A percentile compares a stretch with the other conserved stretches of the same genome.
Conservation (phyloP, 2,113 vertebrate genomes). For the Mormoops blainvillei region DNA sequence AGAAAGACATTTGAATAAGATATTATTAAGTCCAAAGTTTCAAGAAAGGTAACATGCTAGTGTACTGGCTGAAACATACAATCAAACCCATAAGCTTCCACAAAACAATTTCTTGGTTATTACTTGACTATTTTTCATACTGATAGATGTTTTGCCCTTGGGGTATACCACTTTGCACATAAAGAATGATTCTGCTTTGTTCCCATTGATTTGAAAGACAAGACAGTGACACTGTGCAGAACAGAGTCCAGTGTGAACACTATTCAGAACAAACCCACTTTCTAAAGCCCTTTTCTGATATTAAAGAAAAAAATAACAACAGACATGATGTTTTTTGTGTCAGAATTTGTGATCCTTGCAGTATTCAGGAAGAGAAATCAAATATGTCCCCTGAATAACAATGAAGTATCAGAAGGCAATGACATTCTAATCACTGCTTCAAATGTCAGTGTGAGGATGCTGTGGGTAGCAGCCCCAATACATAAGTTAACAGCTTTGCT, state of each 20-base stretch:
- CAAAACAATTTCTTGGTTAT: constrained; percentile 76
- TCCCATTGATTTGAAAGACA: constrained; percentile 74
- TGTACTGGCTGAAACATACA: constrained; percentile 63
- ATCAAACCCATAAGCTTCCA: constrained; percentile 46
- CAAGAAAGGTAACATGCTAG: constrained; percentile 59
- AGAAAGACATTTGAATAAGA: constrained; percentile 63
- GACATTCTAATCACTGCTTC: constrained; percentile 83
- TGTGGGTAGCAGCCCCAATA: constrained; percentile 73
- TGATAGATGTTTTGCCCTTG: constrained; percentile 76
- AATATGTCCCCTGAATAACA: constrained; percentile 77
- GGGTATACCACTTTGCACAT: constrained; percentile 67
- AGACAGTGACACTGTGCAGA: constrained; percentile 62
- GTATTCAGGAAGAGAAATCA: constrained; percentile 68
- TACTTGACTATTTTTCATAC: constrained; percentile 70
- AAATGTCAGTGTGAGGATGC: constrained; percentile 83
- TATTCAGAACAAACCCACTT: constrained; percentile 74
- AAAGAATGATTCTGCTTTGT: constrained; percentile 72
- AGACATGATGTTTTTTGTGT: constrained; percentile 51
- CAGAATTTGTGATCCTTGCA: constrained; percentile 68
- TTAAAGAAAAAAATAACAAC: constrained; percentile 57
- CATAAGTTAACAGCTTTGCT: constrained; percentile 81
- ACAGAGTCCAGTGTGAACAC: constrained; percentile 60
- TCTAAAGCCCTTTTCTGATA: constrained; percentile 72
- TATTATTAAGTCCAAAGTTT: constrained; percentile 69
- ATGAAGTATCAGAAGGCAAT: constrained; percentile 81